Percentiles rank a stretch among this genome's conserved stretches.
Evolutionary conservation across 2,888 invertebrate species (phyloP).

Genomic region (Hyles lineata): DNA sequence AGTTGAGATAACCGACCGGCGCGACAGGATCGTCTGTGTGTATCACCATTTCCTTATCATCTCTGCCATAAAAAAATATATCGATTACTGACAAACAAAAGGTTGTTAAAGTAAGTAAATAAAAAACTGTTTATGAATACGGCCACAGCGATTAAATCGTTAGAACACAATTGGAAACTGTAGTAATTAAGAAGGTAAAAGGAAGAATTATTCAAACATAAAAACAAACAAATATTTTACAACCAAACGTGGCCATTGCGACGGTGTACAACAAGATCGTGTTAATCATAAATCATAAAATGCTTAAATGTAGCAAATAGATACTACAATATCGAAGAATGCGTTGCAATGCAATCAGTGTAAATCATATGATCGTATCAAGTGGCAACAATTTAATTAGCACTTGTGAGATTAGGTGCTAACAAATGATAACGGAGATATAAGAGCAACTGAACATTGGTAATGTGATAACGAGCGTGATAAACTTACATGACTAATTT

Average conservation of each 20-base stretch:
- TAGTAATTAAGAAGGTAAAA: no score
- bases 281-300: neutral
- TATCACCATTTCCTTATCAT: slow-evolving; percentile 93
- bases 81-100: neutral
- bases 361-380: slow-evolving; percentile 18
- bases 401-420: slow-evolving; percentile 21
- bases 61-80: slow-evolving; percentile 82
- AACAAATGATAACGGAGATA: slow-evolving; percentile 32
- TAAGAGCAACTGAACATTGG: neutral
- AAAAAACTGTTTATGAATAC: no score
- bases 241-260: neutral
- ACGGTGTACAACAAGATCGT: neutral
- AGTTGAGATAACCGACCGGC: slow-evolving; percentile 96
- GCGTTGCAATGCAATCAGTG: slow-evolving; percentile 16
- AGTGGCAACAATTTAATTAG: slow-evolving; percentile 17
- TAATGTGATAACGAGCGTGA: slow-evolving; percentile 18
- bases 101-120: no score
- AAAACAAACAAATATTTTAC: no score
- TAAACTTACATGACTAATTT: slow-evolving; percentile 93
- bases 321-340: neutral
- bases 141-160: no score
- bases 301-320: neutral
- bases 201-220: no score
- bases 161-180: no score
- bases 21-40: slow-evolving; percentile 97